Evolutionary conservation across 2,888 invertebrate species (phyloP), one percentile per base, ranked within the genome.

Genomic region (Thecophora atra): DNA sequence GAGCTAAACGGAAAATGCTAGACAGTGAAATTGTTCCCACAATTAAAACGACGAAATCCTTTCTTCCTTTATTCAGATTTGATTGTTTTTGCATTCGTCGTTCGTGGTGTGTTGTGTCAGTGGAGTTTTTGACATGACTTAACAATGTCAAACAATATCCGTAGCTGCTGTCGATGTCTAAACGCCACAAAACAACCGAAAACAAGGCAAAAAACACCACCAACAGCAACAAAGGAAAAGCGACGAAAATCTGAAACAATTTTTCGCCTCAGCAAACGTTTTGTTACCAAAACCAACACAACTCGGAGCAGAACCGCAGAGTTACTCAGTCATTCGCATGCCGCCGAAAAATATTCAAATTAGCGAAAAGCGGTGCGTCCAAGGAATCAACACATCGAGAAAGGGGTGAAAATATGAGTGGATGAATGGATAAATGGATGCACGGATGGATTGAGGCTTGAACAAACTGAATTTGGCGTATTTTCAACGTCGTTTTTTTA

Each of bases 231-330:
- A 58, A 26, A 52, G 69, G 19, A 47, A 26, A 70, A 71, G 51
- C 66, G 26, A 21, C 17, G 56, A 24, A 60, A 62, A 74, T 73
- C 73, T 73, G 77, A 78, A 78, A 74, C 76, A 78, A 78, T 77
- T 78, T 78, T 78, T 77, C 78, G 77, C 78, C 73, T 74, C 73
- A 76, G 54, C 70, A 73, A 71, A 72, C 75, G 75, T 76, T 76
- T 76, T 77, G 77, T 77, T 54, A 67, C 11, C 63, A 60, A n/a
- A 37, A 37, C 63, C 17, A 26, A 69, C 66, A 52, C 58, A 44
- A 47, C 63, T 37, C 37, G n/a, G n/a, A 37, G 37, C 37, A 37
- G 1, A 66, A 65, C 67, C 69, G 28, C 67, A 44, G 30, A 73
- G 63, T 58, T 56, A 67, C 13, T 52, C 26, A n/a, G 76, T n/a